A percentile compares a stretch with the other conserved stretches of the same genome.
Evolutionary conservation across 2,797 vertebrate genomes (phyloP).

Genomic region (Platalea minor): DNA sequence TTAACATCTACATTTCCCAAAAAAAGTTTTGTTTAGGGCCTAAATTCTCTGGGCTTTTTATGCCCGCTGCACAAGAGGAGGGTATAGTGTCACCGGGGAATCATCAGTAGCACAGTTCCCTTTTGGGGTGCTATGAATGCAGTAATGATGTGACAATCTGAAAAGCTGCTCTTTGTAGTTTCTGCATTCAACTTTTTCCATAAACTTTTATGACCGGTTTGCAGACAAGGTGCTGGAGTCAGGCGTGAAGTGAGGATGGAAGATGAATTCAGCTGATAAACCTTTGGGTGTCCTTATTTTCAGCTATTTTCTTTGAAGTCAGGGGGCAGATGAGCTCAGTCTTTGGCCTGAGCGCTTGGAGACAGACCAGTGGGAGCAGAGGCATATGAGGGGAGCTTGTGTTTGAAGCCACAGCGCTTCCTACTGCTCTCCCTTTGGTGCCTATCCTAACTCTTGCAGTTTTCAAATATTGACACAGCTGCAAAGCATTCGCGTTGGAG

Average conservation of each 20-base stretch:
- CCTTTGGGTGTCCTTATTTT: neutral
- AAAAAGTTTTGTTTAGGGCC: neutral
- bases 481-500: neutral
- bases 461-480: slow-evolving; percentile 68
- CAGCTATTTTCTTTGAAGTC: neutral
- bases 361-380: neutral
- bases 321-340: neutral
- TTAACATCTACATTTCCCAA: neutral
- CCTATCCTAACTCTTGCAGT: neutral
- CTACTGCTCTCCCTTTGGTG: neutral
- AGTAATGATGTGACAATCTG: neutral
- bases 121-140: neutral
- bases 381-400: rapidly evolving
- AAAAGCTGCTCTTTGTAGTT: neutral
- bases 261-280: neutral
- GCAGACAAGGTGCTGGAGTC: neutral
- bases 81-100: neutral
- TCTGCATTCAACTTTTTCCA: neutral
- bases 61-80: neutral
- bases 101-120: neutral
- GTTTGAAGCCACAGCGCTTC: neutral
- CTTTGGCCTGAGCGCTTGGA: neutral
- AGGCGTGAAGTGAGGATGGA: neutral
- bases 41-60: neutral
- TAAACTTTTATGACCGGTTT: neutral